Conservation (phyloP, 2,797 vertebrate species). For the Pseudocheirus occidentalis region DNA sequence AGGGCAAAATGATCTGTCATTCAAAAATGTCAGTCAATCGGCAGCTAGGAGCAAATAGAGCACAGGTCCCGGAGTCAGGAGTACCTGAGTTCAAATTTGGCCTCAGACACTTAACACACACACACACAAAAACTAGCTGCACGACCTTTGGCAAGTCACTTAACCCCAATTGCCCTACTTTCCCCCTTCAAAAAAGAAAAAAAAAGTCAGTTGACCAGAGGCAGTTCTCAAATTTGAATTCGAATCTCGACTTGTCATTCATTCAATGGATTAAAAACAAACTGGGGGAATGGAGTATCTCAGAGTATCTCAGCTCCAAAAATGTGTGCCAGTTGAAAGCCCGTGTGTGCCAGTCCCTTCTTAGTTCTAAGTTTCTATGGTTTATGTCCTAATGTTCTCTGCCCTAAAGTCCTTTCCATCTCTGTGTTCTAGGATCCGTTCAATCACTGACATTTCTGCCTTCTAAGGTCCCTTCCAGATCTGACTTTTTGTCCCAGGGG, state of each 20-base stretch:
- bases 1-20: neutral
- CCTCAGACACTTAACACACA: no score
- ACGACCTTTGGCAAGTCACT: no score
- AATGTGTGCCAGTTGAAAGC: neutral
- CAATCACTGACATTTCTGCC: neutral
- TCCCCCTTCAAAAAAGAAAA: no score
- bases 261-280: neutral
- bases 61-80: no score
- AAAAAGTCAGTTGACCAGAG: neutral
- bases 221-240: neutral
- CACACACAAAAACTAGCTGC: no score
- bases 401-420: neutral
- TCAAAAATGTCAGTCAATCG: neutral
- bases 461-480: neutral
- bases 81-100: no score
- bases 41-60: no score
- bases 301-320: neutral
- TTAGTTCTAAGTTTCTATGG: neutral
- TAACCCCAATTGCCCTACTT: no score
- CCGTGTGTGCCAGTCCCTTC: neutral
- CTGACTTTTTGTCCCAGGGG: neutral
- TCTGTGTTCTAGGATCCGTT: neutral
- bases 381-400: neutral
- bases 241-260: neutral
- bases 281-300: neutral